A percentile compares a stretch with the other conserved stretches of the same genome.
Conservation (phyloP, 2,888 invertebrate genomes). For the Erebia ligea region DNA sequence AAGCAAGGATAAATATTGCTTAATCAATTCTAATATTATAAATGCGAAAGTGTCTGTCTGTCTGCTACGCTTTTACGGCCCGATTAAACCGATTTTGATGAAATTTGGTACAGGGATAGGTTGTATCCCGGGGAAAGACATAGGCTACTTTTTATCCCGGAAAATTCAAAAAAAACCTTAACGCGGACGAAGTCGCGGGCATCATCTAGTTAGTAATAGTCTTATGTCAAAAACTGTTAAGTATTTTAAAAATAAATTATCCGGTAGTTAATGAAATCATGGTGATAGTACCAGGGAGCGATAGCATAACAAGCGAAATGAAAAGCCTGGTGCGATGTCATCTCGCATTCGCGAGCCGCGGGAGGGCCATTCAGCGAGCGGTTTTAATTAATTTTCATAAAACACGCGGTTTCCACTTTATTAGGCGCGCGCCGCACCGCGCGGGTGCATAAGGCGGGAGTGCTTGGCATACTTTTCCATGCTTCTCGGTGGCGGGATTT, state of each 20-base stretch:
- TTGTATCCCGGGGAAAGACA: no score
- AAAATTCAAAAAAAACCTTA: no score
- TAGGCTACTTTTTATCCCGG: no score
- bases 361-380: constrained; percentile 36
- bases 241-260: neutral
- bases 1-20: no score
- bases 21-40: no score
- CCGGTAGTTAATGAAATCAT: neutral
- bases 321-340: constrained; percentile 24
- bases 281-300: neutral
- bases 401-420: constrained; percentile 39
- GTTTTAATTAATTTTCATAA: constrained; percentile 45
- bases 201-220: no score
- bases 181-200: no score
- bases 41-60: no score
- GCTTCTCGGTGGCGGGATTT: constrained; percentile 1
- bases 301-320: constrained; percentile 27
- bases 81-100: no score
- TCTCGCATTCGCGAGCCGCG: constrained; percentile 30
- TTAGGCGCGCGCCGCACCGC: constrained; percentile 36
- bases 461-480: constrained; percentile 3
- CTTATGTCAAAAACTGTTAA: no score
- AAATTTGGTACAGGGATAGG: no score
- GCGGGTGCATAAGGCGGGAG: constrained; percentile 24
- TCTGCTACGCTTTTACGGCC: no score